Evolutionary conservation across 2,113 vertebrate species (phyloP).

Genomic region (Tetraodon nigroviridis): DNA sequence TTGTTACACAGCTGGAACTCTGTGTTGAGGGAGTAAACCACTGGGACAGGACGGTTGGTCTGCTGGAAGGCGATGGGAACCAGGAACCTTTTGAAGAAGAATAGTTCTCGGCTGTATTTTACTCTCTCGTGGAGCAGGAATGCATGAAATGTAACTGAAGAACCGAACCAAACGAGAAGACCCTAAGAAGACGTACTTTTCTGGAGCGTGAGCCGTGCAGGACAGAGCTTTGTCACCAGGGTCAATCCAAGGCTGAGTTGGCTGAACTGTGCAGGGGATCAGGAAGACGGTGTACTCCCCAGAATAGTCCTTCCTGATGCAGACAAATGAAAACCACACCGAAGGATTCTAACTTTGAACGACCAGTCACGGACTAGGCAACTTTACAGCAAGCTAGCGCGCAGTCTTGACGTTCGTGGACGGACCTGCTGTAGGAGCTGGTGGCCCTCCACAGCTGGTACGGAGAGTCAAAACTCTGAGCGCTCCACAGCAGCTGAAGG

Average conservation of each 20-base stretch:
- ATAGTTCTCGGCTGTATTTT: background rate
- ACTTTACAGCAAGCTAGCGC: no score
- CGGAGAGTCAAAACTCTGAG: slow-evolving; percentile 94
- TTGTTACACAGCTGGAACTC: slow-evolving; percentile 99
- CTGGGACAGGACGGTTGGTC: slow-evolving; percentile 92
- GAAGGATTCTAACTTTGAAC: background rate
- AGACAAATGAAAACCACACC: slow-evolving; percentile 5
- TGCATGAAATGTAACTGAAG: background rate
- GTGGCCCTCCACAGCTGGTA: slow-evolving; percentile 97
- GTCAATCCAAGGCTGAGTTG: slow-evolving; percentile 92
- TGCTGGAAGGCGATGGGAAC: slow-evolving; percentile 98
- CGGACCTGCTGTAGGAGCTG: slow-evolving; percentile 93
- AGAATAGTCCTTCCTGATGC: slow-evolving; percentile 90
- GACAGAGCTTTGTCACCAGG: slow-evolving; percentile 90
- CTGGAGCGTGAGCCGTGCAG: slow-evolving; percentile 91
- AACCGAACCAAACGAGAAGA: background rate
- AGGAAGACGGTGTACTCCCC: slow-evolving; percentile 91
- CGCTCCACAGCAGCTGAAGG: slow-evolving; percentile 93
- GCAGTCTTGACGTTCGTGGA: no score
- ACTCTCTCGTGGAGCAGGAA: no score
- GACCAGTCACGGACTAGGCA: no score
- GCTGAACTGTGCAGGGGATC: slow-evolving; percentile 94
- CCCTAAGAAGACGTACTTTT: slow-evolving; percentile 75
- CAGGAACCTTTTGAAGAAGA: slow-evolving; percentile 78
- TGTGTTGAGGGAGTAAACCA: slow-evolving; percentile 94